Percentiles rank a stretch among this genome's conserved stretches.
phyloP scores from a whole-genome alignment of 2,888 invertebrate genomes.

The Sympetrum striolatum region DNA sequence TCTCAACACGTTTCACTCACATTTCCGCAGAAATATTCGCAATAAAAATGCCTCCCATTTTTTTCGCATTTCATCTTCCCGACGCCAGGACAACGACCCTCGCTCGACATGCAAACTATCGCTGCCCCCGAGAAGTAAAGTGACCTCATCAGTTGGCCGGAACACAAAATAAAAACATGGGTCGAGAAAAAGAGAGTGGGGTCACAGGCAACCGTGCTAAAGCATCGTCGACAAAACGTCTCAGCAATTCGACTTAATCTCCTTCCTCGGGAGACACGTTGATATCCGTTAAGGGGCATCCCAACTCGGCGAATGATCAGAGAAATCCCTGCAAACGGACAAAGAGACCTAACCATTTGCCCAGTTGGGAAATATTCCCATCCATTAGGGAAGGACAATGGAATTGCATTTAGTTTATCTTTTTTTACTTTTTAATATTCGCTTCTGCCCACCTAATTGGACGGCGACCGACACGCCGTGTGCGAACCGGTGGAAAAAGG shows the following conservation, averaged over 20 bases:
- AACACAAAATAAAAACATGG: background rate
- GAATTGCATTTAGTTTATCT: constrained; percentile 28
- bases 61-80: background rate
- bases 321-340: too few relatives aligned
- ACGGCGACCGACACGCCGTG: background rate
- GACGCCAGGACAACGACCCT: background rate
- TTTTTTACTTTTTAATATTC: background rate
- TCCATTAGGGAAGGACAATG: constrained; percentile 30
- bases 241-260: background rate
- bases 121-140: background rate
- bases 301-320: too few relatives aligned
- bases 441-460: background rate
- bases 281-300: background rate
- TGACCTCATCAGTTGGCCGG: background rate
- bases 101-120: background rate
- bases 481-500: background rate
- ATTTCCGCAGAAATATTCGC: too few relatives aligned
- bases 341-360: too few relatives aligned
- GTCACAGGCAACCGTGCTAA: background rate
- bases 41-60: background rate
- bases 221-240: background rate
- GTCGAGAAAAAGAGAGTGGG: background rate
- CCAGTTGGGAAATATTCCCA: background rate
- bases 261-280: background rate
- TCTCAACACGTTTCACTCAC: too few relatives aligned